phyloP scores from a whole-genome alignment of 2,888 invertebrate genomes.

The Andrena bicolor region DNA sequence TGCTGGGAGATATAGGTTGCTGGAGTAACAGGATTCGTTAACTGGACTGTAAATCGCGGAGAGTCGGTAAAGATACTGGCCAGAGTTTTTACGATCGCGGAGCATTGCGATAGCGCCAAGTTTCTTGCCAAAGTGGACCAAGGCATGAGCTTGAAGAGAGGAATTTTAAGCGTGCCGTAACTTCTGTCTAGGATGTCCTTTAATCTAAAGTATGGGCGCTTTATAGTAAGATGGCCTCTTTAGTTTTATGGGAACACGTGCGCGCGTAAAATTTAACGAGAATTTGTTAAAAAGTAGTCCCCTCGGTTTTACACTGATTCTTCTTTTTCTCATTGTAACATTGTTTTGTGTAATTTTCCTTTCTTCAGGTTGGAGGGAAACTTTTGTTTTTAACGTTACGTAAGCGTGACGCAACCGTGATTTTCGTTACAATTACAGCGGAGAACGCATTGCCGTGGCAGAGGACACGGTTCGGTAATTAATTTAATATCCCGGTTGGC shows the following conservation, averaged over 20 bases:
- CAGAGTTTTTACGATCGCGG: not conserved
- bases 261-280: not conserved
- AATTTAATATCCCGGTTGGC: slow-evolving; percentile 69
- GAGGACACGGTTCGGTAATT: slow-evolving; percentile 69
- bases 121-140: slow-evolving; percentile 1
- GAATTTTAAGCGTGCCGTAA: slow-evolving; percentile 7
- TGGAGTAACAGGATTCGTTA: slow-evolving; percentile 12
- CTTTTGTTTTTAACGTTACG: slow-evolving; percentile 19
- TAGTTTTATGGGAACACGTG: slow-evolving; percentile 1
- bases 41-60: slow-evolving; percentile 9
- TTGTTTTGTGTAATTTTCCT: too few species aligned
- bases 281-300: not conserved
- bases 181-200: not conserved
- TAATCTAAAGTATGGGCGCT: slow-evolving; percentile 2
- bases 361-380: too few species aligned
- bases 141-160: not conserved
- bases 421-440: slow-evolving; percentile 22
- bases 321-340: too few species aligned
- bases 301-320: too few species aligned
- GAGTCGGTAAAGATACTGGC: slow-evolving; percentile 4
- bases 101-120: not conserved
- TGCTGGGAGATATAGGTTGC: not conserved
- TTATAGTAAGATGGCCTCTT: not conserved
- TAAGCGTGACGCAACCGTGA: slow-evolving; percentile 23
- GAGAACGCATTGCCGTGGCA: slow-evolving; percentile 9